A percentile compares a stretch with the other conserved stretches of the same genome.
Evolutionary conservation across 2,888 invertebrate genomes (phyloP).

Genomic region (Apamea crenata): DNA sequence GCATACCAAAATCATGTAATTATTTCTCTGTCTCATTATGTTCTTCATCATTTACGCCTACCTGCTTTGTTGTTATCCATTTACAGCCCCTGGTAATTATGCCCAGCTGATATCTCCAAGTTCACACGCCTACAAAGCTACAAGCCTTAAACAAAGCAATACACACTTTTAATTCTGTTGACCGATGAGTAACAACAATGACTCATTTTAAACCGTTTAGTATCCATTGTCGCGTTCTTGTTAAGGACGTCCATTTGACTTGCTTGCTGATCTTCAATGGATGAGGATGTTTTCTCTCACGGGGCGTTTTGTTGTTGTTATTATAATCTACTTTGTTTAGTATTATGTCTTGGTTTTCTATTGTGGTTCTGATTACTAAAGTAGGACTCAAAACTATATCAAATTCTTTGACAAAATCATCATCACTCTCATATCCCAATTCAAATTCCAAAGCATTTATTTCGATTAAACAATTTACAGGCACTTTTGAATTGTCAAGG

Average conservation of each 20-base stretch:
- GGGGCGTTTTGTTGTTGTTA: neutral
- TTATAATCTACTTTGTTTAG: neutral
- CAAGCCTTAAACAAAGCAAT: constrained; percentile 10
- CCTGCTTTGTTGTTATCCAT: neutral
- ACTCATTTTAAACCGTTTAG: constrained; percentile 15
- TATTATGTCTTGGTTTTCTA: neutral
- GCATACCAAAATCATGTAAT: neutral
- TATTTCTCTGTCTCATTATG: neutral
- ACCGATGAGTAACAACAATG: constrained; percentile 34
- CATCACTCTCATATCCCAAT: neutral
- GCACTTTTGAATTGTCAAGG: neutral
- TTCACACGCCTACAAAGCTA: constrained; percentile 32
- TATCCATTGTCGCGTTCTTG: constrained; percentile 39
- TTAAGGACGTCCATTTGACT: constrained; percentile 6
- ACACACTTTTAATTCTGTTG: constrained; percentile 15
- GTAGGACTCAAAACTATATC: no score
- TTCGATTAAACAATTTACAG: neutral
- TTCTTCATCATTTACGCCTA: neutral
- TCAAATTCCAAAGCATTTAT: neutral
- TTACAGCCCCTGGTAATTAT: neutral
- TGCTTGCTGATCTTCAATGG: constrained; percentile 7
- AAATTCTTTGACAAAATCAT: neutral
- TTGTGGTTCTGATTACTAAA: neutral
- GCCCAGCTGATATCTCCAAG: neutral
- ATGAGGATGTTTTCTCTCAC: constrained; percentile 4